These are phyloP conservation scores for Anthophora plumipes DNA, from an alignment of 2,888 invertebrate genomes.

Conservation along the genomic window DNA sequence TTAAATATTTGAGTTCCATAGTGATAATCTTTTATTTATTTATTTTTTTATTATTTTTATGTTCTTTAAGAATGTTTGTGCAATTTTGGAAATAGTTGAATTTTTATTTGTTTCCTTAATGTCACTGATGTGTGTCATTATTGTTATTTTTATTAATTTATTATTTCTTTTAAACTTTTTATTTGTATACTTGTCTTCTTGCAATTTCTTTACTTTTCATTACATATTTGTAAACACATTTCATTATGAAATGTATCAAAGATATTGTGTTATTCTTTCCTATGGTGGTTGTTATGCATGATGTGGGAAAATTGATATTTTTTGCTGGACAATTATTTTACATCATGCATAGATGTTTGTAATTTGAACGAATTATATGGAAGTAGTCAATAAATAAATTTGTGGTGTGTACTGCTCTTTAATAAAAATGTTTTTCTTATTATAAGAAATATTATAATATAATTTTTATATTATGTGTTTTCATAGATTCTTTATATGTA, in stretches of 20 bases:
- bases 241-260: not conserved
- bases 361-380: not conserved
- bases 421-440: too few relatives aligned
- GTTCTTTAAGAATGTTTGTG: not conserved
- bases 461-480: not conserved
- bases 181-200: not conserved
- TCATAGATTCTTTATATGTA: too few relatives aligned
- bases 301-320: constrained; percentile 69
- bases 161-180: not conserved
- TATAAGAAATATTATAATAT: not conserved
- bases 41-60: not conserved
- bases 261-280: not conserved
- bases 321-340: constrained; percentile 68
- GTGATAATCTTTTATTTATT: not conserved
- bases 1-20: not conserved
- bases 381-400: constrained; percentile 52
- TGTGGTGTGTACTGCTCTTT: constrained; percentile 47
- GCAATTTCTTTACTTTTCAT: not conserved
- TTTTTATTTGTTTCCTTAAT: not conserved
- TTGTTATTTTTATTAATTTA: not conserved
- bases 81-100: not conserved
- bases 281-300: constrained; percentile 30
- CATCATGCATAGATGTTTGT: constrained; percentile 37
- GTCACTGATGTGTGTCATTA: not conserved
- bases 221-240: not conserved